Evolutionary conservation across 1,140 invertebrate genomes (phyloP), one percentile per base, ranked within the genome.

Genomic region (Zophobas morio): DNA sequence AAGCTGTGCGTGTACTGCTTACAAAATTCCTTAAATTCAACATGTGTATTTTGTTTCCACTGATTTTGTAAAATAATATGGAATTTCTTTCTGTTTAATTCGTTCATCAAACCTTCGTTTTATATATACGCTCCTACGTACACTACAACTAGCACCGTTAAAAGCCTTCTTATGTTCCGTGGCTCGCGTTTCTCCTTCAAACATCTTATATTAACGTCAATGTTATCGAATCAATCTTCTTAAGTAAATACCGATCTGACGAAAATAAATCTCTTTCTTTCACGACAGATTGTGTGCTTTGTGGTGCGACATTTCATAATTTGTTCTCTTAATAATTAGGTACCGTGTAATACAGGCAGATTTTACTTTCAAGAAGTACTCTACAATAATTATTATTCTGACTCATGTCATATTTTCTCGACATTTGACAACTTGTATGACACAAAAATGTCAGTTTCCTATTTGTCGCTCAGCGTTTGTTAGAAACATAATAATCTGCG

Each of bases 101-200:
- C 37, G 0, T 20, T 20, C 20, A 20, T 20, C 20, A 20, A 20
- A 20, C 20, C 40, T 32, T 36, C 33, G 63, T 40, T 70, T 70
- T 70, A 70, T 49, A 36, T 35, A 35, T 2, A 54, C 35, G n/a
- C 49, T 34, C 53, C 1, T 37, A 39, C 34, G 51, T 72, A 36
- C 40, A 20, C 60, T 20, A 70, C 33, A 20, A 3, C 40, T 72
- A 1, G 46, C 40, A 20, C 36, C 1, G n/a, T 51, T 73, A 73
- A 73, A 73, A 73, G 71, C 71, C 71, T 73, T 73, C 71, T 73
- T 73, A 35, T 73, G 49, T 73, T 73, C 40, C 39, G 60, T 66
- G 37, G 60, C 60, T 66, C 42, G 37, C 60, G 60, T 66, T 42
- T 66, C 60, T 46, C 20, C 60, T 42, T 60, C 37, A 40, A 66